Base-by-base conservation (phyloP, 2,888 invertebrate species). In the Lacanobia wlatinum region DNA sequence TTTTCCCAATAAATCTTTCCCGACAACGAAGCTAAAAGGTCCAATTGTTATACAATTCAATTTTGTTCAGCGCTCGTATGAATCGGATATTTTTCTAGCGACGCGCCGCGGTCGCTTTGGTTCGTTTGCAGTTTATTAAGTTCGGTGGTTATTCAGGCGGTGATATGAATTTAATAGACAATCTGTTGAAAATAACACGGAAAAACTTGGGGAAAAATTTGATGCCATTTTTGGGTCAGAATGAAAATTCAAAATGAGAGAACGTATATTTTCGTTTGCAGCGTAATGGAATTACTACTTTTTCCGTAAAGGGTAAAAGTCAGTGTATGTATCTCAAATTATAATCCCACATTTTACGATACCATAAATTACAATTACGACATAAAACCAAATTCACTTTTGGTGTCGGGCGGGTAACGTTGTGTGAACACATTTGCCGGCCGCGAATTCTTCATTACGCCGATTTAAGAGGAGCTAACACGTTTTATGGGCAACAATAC, bases 401-500 rank as follows among this genome's bases (percentile, higher is more conserved):
- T 87, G 75, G 73, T 78, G 86, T 81, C 53, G 64, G 84, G 85
- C 79, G 87, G 77, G 79, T 88, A 87, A 88, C 86, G 77, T 84
- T 85, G 87, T 85, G 83, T 82, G 84, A 84, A 84, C 81, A 89
- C 86, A 88, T 90, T 90, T 80, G 87, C 85, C 78, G 82, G 85
- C 88, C 88, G 87, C 88, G 84, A 89, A 91, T 93, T 91, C 93
- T 92, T 93, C 92, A 92, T 93, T 92, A 91, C 84, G 80, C 88
- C 86, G 89, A 91, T 92, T 91, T 91, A 90, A 90, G 87, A 87
- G 89, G 80, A 83, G 87, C 89, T 89, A 91, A 92, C 92, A 90
- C 89, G 89, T 91, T 94, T 94, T 94, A 94, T 91, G 89, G 87
- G 84, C 87, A 87, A 93, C 93, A 94, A 95, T 95, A 93, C 91